Conservation (phyloP, 2,888 invertebrate genomes). For the Dolichopus griseipennis region DNA sequence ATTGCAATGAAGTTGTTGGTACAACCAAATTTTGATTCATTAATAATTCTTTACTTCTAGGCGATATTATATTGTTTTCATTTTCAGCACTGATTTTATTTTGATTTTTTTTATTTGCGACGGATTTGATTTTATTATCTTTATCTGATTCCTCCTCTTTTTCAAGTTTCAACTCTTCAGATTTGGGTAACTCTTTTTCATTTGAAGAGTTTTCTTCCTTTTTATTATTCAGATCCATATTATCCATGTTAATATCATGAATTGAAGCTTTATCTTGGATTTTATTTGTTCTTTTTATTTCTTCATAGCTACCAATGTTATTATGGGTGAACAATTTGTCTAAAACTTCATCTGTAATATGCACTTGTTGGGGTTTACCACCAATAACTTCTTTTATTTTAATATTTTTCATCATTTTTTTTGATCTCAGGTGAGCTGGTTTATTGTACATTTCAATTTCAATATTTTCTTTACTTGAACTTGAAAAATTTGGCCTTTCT, state of each 20-base stretch:
- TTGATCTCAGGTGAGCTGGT: slow-evolving; percentile 35
- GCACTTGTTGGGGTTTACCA: slow-evolving; percentile 28
- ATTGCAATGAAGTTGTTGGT: slow-evolving; percentile 37
- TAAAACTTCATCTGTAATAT: slow-evolving; percentile 40
- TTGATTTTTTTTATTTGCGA: slow-evolving; percentile 14
- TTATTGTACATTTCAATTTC: slow-evolving; percentile 35
- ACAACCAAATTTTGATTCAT: slow-evolving; percentile 21
- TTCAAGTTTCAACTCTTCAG: neutral
- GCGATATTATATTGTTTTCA: neutral
- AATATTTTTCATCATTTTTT: slow-evolving; percentile 32
- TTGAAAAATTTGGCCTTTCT: slow-evolving; percentile 17
- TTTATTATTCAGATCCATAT: neutral
- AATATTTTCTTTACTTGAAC: slow-evolving; percentile 25
- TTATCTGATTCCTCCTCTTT: slow-evolving; percentile 2
- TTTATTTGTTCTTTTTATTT: slow-evolving; percentile 28
- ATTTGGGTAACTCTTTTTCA: neutral
- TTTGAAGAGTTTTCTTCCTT: neutral
- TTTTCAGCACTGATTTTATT: slow-evolving; percentile 2
- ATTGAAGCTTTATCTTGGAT: slow-evolving; percentile 11
- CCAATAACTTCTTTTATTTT: slow-evolving; percentile 34
- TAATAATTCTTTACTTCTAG: neutral
- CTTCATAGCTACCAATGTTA: slow-evolving; percentile 33
- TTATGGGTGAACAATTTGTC: slow-evolving; percentile 41
- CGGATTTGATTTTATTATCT: neutral
- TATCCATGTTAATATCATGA: slow-evolving; percentile 13